Evolutionary conservation across 2,797 vertebrate species (phyloP).

Genomic region (Trichosurus vulpecula): DNA sequence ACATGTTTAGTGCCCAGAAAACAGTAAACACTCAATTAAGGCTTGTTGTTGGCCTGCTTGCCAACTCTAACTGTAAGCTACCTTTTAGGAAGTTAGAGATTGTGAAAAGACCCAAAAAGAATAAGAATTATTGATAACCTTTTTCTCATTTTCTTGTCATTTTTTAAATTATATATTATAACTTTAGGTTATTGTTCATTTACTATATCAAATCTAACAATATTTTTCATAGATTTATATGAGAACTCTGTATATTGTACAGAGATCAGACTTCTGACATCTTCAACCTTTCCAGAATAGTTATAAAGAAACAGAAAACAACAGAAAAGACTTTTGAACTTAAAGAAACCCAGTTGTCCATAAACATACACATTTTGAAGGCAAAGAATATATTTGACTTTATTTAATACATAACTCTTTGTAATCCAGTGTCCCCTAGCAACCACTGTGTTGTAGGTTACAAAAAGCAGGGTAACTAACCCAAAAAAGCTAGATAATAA

Average conservation of each 20-base stretch:
- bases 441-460: neutral
- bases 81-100: neutral
- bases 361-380: neutral
- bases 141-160: neutral
- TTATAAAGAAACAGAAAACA: neutral
- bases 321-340: neutral
- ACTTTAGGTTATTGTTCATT: constrained; percentile 18
- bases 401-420: neutral
- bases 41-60: neutral
- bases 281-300: constrained; percentile 24
- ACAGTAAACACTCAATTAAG: neutral
- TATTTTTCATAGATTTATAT: neutral
- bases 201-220: constrained; percentile 23
- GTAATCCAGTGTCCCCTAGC: neutral
- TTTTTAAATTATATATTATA: constrained; percentile 11
- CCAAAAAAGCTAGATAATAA: neutral
- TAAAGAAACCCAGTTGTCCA: neutral
- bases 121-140: neutral
- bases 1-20: neutral
- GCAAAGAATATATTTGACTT: neutral
- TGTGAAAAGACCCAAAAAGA: neutral
- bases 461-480: neutral
- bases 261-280: neutral
- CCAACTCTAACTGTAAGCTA: neutral
- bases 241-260: neutral